Conservation (phyloP, 2,888 invertebrate species). For the Spicauda simplicius region DNA sequence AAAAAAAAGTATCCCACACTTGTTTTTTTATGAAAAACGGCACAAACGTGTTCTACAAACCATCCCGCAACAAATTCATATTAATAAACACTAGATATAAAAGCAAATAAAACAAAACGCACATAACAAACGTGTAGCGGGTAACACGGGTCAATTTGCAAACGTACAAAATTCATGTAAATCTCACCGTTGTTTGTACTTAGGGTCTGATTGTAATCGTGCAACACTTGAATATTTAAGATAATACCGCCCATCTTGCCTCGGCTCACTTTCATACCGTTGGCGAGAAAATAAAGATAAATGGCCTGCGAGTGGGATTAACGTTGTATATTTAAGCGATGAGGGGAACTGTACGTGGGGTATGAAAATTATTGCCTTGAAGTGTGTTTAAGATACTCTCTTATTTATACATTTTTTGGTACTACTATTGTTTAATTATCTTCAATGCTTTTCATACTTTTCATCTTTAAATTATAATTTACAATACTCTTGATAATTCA, state of each 20-base stretch:
- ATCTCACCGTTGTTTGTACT: not conserved
- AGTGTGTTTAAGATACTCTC: not conserved
- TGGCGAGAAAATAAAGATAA: conserved; percentile 28
- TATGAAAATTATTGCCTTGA: conserved; percentile 14
- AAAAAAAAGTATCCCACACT: no score
- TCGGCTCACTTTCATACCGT: conserved; percentile 7
- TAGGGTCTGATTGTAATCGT: conserved; percentile 34
- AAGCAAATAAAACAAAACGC: not conserved
- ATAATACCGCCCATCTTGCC: conserved; percentile 22
- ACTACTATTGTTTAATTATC: no score
- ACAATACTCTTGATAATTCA: no score
- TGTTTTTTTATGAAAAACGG: no score
- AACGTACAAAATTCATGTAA: conserved; percentile 5
- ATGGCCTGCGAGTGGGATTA: conserved; percentile 17
- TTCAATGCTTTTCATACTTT: no score
- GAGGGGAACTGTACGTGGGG: conserved; percentile 11
- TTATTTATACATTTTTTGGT: no score
- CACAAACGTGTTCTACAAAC: no score
- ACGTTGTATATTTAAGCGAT: conserved; percentile 28
- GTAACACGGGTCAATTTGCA: not conserved
- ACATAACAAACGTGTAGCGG: not conserved
- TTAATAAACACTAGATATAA: no score
- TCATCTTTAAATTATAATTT: no score
- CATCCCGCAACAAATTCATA: no score
- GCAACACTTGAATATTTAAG: conserved; percentile 34